Evolutionary conservation across 2,113 vertebrate genomes (phyloP), one percentile per base, ranked within the genome.

Genomic region (Nicator chloris): DNA sequence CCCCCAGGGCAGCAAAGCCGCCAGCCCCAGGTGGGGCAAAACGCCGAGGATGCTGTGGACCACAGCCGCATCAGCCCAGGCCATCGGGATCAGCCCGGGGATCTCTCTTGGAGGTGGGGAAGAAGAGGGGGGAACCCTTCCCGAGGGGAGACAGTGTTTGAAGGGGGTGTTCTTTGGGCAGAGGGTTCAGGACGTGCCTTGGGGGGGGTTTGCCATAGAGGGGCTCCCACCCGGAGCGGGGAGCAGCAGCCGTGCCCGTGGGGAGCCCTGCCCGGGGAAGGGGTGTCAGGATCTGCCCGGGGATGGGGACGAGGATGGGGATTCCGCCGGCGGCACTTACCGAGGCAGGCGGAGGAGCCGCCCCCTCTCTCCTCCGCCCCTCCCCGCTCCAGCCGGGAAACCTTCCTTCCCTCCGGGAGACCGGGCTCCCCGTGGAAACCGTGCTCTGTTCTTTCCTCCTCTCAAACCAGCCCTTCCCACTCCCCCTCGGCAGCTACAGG

Each of bases 11-110:
- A n/a, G 11, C 19, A 37, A 56, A 79, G 5, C 3, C 18, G 19
- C 24, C 7, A 4, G 7, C 5, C 4, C 7, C 10, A 2, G 17
- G 24, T 0, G 5, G 19, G 9, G 42, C 28, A 44, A 69, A 61
- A 20, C 6, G 22, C 37, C 19, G 51, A 13, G 3, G 35, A 45
- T 42, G 61, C 35, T 30, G 63, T 3, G 21, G 50, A 39, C n/a
- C n/a, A 22, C 17, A 35, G 14, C 13, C 2, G 13, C 51, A 18
- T 4, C 61, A 73, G 17, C 31, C 31, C 28, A 7, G 49, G 35
- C 15, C 9, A 8, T 7, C 27, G 37, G 21, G 20, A 3, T 4
- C 35, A 7, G 30, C 35, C 24, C 21, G 24, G 42, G 17, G 19
- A 8, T 53, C 56, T 27, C 27, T 3, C 21, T 3, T 5, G 42